Conservation (phyloP, 2,113 vertebrate species). For the Equus przewalskii region DNA sequence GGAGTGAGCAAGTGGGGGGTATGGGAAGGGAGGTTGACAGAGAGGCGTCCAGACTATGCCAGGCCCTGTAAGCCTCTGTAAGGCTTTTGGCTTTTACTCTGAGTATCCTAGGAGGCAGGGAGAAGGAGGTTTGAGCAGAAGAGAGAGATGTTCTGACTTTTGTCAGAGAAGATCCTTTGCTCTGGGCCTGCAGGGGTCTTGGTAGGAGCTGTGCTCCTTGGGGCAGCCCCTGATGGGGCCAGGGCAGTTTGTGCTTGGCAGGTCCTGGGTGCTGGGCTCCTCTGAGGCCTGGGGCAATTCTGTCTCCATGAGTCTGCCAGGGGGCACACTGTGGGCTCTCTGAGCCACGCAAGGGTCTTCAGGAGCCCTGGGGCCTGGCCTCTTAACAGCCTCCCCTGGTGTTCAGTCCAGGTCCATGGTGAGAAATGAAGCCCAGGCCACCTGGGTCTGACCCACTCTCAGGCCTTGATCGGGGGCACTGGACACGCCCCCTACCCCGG, state of each 20-base stretch:
- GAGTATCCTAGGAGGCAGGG: not conserved
- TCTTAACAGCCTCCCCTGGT: too few relatives aligned
- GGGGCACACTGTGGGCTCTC: accelerated
- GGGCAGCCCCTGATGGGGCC: not conserved
- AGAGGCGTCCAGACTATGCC: not conserved
- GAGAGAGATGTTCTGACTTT: not conserved
- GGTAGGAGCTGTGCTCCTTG: not conserved
- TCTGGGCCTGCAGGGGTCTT: not conserved
- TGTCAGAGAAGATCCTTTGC: not conserved
- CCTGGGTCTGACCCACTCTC: not conserved
- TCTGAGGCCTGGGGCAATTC: not conserved
- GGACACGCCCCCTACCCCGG: too few relatives aligned
- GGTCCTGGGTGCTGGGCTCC: not conserved
- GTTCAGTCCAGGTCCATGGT: not conserved
- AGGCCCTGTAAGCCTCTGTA: not conserved
- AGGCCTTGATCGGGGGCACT: not conserved
- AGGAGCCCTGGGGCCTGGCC: not conserved
- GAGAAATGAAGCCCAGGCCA: not conserved
- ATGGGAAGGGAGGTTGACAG: not conserved
- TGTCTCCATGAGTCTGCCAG: not conserved
- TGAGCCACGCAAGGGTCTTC: not conserved
- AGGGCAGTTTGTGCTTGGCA: not conserved
- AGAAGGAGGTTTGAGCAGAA: not conserved
- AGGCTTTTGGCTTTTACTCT: not conserved
- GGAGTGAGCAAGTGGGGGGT: not conserved